These are phyloP conservation scores for Agrochola circellaris DNA, from an alignment of 2,888 invertebrate species.

Conservation along the genomic window DNA sequence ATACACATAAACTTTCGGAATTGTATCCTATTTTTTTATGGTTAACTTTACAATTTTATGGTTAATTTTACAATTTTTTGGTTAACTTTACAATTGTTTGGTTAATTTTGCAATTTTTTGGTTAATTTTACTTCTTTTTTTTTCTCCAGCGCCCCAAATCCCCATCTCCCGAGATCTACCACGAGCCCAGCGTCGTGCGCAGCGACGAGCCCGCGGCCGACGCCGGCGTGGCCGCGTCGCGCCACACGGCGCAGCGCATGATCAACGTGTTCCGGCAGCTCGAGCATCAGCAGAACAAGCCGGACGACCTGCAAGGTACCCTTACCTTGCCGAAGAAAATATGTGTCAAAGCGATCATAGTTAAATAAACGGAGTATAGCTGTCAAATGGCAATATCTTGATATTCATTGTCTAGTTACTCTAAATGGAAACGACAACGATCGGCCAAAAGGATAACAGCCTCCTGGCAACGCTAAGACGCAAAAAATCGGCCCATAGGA, in stretches of 20 bases:
- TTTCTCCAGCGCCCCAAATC: constrained; percentile 86
- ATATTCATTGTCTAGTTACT: no score
- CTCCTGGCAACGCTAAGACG: no score
- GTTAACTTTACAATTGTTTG: no score
- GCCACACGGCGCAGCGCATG: constrained; percentile 96
- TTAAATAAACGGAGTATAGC: no score
- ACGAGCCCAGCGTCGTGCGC: constrained; percentile 93
- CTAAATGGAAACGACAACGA: background rate
- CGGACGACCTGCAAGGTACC: constrained; percentile 87
- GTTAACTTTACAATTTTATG: no score
- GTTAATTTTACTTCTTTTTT: background rate
- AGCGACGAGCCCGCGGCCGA: constrained; percentile 89
- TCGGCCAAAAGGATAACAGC: no score
- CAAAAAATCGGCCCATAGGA: no score
- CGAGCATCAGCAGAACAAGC: constrained; percentile 92
- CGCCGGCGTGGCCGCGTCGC: constrained; percentile 86
- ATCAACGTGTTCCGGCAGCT: constrained; percentile 96
- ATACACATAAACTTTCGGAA: no score
- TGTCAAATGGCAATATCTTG: background rate
- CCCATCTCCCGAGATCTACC: constrained; percentile 93
- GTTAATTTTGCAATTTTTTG: no score
- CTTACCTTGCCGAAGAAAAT: no score
- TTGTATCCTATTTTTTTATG: no score
- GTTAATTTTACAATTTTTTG: no score
- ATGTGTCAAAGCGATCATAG: background rate